Base-by-base conservation (phyloP, 2,888 invertebrate genomes). In the Ommatoiulus sabulosus region DNA sequence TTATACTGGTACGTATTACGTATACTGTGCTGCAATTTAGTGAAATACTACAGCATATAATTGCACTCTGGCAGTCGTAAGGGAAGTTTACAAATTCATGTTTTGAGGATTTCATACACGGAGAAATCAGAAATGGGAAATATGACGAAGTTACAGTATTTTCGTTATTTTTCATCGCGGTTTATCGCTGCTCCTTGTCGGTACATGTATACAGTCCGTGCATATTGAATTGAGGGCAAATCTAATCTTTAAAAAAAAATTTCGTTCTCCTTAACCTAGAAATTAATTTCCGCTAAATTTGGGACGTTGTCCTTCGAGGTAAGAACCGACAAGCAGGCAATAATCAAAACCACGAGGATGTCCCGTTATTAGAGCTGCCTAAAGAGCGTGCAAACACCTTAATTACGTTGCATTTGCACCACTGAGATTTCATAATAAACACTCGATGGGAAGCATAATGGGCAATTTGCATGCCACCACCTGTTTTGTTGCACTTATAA, bases 311-410 rank as follows among this genome's bases (percentile, higher is more conserved):
- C 63, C 63, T 63, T 63, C 15, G 52, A 5, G 52, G 52, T 3
- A 12, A 52, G 63, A 63, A 63, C 4, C n/a, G 63, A n/a, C n/a
- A 63, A 63, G 63, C 63, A 63, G 63, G 63, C 63, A 63, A 63
- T 63, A 63, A 63, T 63, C 63, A 63, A 12, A 63, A 3, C 17
- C 63, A 63, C n/a, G 63, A 63, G 63, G 63, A 63, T 63, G 63
- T n/a, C 63, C 63, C 2, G 3, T 63, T 63, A 63, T n/a, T 63
- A 63, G 3, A 4, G 52, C n/a, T 63, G 17, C n/a, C 63, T n/a
- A 63, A 17, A 6, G 5, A 10, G 52, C 3, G 7, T 63, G 63
- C 6, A 63, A 63, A 63, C 63, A 63, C 63, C n/a, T 63, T n/a
- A 63, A 63, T 63, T 63, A 63, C 5, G 63, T n/a, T n/a, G 6